Evolutionary conservation across 2,797 vertebrate species (phyloP).

Genomic region (Oreochromis mossambicus): DNA sequence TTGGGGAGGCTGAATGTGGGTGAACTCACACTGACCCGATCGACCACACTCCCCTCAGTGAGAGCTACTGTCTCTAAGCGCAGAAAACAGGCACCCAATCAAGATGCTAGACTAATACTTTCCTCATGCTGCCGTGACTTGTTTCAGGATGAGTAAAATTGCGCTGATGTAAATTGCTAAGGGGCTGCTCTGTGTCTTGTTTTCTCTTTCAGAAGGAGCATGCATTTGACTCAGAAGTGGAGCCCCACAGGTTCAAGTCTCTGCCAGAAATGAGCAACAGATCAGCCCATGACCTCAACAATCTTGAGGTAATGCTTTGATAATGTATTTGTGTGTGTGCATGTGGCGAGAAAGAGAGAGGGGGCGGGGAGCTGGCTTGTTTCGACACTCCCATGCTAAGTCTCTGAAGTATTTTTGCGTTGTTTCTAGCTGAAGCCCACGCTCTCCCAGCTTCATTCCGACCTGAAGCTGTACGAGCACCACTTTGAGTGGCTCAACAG

Average conservation of each 20-base stretch:
- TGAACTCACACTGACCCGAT: constrained; percentile 73
- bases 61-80: constrained; percentile 60
- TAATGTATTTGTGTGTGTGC: constrained; percentile 24
- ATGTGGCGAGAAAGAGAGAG: not conserved
- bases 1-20: constrained; percentile 70
- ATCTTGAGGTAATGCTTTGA: constrained; percentile 77
- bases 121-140: constrained; percentile 66
- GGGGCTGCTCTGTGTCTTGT: constrained; percentile 39
- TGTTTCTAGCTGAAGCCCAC: constrained; percentile 76
- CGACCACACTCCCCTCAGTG: constrained; percentile 50
- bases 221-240: constrained; percentile 72
- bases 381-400: constrained; percentile 43
- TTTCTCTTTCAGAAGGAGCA: constrained; percentile 78
- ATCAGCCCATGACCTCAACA: constrained; percentile 77
- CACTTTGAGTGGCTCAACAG: constrained; percentile 81
- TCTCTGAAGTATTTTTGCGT: constrained; percentile 46
- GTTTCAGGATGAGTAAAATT: constrained; percentile 54
- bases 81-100: constrained; percentile 41
- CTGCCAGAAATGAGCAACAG: constrained; percentile 81
- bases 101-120: constrained; percentile 59
- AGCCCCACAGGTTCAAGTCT: constrained; percentile 79
- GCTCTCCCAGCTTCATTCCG: constrained; percentile 76
- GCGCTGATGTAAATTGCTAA: constrained; percentile 54
- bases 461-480: constrained; percentile 79
- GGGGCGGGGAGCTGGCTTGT: not conserved